phyloP scores from a whole-genome alignment of 2,888 invertebrate genomes.

The Chelonus formosanus region DNA sequence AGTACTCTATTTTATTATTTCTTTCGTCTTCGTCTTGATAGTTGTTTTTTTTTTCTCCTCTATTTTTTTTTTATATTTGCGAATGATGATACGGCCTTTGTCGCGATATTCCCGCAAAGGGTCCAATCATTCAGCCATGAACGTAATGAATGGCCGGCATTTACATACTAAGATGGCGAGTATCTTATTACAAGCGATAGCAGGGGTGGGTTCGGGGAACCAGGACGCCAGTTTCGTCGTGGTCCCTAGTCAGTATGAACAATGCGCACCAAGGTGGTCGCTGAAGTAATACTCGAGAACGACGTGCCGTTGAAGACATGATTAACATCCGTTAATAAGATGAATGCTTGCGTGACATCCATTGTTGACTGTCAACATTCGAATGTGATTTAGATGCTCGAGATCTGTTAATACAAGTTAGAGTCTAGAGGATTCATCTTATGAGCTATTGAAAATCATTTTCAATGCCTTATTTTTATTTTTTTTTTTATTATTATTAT shows the following conservation, averaged over 20 bases:
- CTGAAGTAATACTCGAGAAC: slow-evolving; percentile 55
- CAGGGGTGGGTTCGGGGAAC: slow-evolving; percentile 18
- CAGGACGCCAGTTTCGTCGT: slow-evolving; percentile 28
- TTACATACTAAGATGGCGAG: slow-evolving; percentile 65
- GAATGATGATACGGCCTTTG: slow-evolving; percentile 53
- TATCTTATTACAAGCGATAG: slow-evolving; percentile 63
- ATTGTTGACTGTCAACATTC: slow-evolving; percentile 58
- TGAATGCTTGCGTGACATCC: slow-evolving; percentile 61
- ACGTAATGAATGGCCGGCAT: slow-evolving; percentile 64
- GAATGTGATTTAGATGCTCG: slow-evolving; percentile 27
- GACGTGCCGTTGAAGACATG: slow-evolving; percentile 64
- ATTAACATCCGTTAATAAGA: slow-evolving; percentile 66
- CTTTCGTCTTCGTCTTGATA: too few relatives aligned
- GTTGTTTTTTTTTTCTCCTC: too few relatives aligned
- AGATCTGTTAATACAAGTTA: not conserved
- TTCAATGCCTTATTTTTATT: too few relatives aligned
- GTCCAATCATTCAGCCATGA: slow-evolving; percentile 62
- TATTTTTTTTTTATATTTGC: slow-evolving; percentile 29
- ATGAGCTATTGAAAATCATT: too few relatives aligned
- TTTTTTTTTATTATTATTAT: too few relatives aligned
- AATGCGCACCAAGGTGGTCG: slow-evolving; percentile 64
- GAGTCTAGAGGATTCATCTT: too few relatives aligned
- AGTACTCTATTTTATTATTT: too few relatives aligned
- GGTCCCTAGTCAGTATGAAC: slow-evolving; percentile 49
- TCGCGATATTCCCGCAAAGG: slow-evolving; percentile 61